phyloP scores from a whole-genome alignment of 1,140 invertebrate species.

The Pseudomyrmex gracilis region DNA sequence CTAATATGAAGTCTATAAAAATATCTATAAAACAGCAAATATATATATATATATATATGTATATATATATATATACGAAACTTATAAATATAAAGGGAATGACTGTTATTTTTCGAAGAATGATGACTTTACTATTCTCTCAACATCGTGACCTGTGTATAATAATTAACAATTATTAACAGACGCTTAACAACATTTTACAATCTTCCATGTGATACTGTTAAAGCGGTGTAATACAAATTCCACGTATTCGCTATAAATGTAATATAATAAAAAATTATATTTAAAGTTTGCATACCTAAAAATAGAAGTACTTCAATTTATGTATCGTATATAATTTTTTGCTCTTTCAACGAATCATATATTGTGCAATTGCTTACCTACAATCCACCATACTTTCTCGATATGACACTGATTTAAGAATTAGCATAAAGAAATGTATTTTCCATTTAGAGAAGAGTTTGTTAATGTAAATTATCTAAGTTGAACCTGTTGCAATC shows the following conservation, averaged over 20 bases:
- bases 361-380: constrained; percentile 37
- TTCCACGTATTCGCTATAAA: not conserved
- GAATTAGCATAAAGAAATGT: constrained; percentile 51
- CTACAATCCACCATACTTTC: constrained; percentile 52
- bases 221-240: constrained; percentile 8
- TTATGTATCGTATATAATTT: not conserved
- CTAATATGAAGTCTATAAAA: too few species aligned
- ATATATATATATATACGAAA: constrained; percentile 11
- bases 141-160: constrained; percentile 12
- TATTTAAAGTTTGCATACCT: constrained; percentile 58
- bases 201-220: constrained; percentile 24
- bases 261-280: constrained; percentile 56
- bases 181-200: constrained; percentile 31
- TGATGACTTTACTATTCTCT: constrained; percentile 37
- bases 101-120: constrained; percentile 37
- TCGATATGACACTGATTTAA: constrained; percentile 53
- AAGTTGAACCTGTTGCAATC: constrained; percentile 76
- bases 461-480: constrained; percentile 58
- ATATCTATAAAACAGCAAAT: constrained; percentile 16
- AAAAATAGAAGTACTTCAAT: constrained; percentile 22
- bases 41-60: constrained; percentile 15
- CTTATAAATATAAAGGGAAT: constrained; percentile 41
- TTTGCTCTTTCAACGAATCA: not conserved
- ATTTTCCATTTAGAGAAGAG: constrained; percentile 40
- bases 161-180: constrained; percentile 7